Evolutionary conservation across 37 sponge, comb jelly and placozoan genomes (phyloP), one percentile per base, ranked within the genome.

Genomic region (Agelas oroides): DNA sequence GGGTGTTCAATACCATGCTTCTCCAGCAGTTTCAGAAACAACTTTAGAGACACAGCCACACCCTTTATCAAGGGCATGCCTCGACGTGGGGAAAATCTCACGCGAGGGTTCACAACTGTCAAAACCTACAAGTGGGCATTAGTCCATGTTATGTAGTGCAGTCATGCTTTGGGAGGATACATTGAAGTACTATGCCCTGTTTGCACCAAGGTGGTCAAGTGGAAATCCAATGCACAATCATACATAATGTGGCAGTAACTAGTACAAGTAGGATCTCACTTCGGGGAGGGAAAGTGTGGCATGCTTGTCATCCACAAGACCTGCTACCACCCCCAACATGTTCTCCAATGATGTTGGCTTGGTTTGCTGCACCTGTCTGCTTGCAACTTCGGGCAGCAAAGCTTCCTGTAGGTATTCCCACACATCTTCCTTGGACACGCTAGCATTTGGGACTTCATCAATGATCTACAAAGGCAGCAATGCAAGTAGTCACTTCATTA

Each of bases 21-120:
- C 5, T 69, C 70, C 2, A 69, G 70, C 8, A 69, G 70, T 23
- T 69, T 33, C 3, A 69, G 34, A 32, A 69, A 69, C 37, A 0
- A 32, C 70, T 69, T 69, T 8, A 69, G 37, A 23, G 70, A 33
- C 31, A 69, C 32, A 69, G 70, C 70, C 70, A 69, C 37, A 36
- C 70, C 70, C 34, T 36, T 33, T 2, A 69, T 27, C 23, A 33
- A 38, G 18, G 38, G 21, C 37, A 38, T 32, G 32, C 70, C 21
- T 8, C 70, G 36, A 23, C 37, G 34, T 69, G 70, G 70, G 23
- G 70, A 1, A 69, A 69, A 69, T 35, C 37, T 33, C 37, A 69
- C 37, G 6, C 36, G 37, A 31, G 70, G 70, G 31, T 69, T 69
- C 1, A 69, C 37, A 36, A 69, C 70, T 5, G 34, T 33, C 37